A percentile compares a stretch with the other conserved stretches of the same genome.
Evolutionary conservation across 2,888 invertebrate species (phyloP).

Genomic region (Aphodius sticticus): DNA sequence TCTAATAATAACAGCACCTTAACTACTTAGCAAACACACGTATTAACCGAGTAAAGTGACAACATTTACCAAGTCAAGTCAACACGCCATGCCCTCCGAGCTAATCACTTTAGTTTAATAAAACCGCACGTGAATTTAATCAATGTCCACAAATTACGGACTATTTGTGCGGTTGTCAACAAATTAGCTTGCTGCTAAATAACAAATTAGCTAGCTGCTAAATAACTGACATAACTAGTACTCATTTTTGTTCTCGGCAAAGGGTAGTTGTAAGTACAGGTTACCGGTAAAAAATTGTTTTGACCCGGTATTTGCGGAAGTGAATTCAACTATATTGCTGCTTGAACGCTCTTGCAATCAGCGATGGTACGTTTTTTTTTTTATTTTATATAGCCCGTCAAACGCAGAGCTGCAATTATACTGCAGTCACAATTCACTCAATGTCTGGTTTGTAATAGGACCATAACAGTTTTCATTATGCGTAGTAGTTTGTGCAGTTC

Average conservation of each 20-base stretch:
- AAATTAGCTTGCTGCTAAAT: not conserved
- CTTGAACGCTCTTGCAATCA: too few relatives aligned
- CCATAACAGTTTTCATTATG: not conserved
- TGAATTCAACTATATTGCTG: not conserved
- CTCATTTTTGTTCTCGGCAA: not conserved
- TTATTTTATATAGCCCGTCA: not conserved
- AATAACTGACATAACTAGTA: not conserved
- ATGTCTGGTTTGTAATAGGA: not conserved
- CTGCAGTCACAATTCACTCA: not conserved
- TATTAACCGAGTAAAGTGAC: not conserved
- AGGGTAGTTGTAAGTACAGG: not conserved
- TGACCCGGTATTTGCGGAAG: not conserved
- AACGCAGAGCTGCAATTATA: not conserved
- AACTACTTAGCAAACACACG: not conserved
- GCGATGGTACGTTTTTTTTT: not conserved
- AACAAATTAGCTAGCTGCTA: too few relatives aligned
- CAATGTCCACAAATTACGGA: not conserved
- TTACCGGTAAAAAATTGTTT: not conserved
- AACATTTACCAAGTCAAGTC: not conserved
- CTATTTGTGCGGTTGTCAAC: not conserved
- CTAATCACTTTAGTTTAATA: not conserved
- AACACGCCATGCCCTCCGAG: not conserved
- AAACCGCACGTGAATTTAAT: not conserved
- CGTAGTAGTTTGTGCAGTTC: not conserved
- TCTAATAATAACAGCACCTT: too few relatives aligned